These are phyloP conservation scores for Mus caroli DNA, from an alignment of 2,797 vertebrate species.

Conservation along the genomic window DNA sequence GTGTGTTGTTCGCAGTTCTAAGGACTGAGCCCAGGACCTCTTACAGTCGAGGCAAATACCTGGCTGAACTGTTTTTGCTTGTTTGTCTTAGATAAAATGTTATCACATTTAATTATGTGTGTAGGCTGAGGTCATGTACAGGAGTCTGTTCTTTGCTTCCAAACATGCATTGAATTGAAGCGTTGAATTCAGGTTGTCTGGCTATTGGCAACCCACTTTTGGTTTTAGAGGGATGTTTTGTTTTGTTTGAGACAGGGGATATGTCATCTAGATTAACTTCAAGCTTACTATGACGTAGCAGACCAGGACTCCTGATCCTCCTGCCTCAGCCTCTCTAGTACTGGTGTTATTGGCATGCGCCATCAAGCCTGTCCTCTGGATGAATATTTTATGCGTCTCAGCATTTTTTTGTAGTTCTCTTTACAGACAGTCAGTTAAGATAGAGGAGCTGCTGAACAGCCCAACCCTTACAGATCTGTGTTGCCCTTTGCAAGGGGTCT, in stretches of 20 bases:
- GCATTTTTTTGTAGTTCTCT: background rate
- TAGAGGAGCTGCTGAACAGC: background rate
- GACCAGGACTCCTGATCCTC: background rate
- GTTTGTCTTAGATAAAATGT: background rate
- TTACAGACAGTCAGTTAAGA: background rate
- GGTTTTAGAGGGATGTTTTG: background rate
- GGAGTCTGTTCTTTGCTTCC: background rate
- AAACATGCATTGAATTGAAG: background rate
- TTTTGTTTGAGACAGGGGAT: background rate
- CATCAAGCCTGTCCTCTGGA: background rate
- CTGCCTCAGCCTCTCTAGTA: background rate
- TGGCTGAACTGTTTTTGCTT: background rate
- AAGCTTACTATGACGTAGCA: background rate
- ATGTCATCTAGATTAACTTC: background rate
- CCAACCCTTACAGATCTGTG: background rate
- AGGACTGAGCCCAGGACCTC: background rate
- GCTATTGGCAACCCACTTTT: background rate
- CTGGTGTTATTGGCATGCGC: background rate
- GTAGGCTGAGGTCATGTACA: background rate
- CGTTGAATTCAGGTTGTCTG: no score
- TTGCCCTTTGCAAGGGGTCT: background rate
- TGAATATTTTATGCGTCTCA: background rate
- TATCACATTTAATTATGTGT: background rate
- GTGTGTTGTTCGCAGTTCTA: background rate
- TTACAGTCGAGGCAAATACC: background rate